Conservation (phyloP, 2,797 vertebrate species). For the Sebastes alutus region DNA sequence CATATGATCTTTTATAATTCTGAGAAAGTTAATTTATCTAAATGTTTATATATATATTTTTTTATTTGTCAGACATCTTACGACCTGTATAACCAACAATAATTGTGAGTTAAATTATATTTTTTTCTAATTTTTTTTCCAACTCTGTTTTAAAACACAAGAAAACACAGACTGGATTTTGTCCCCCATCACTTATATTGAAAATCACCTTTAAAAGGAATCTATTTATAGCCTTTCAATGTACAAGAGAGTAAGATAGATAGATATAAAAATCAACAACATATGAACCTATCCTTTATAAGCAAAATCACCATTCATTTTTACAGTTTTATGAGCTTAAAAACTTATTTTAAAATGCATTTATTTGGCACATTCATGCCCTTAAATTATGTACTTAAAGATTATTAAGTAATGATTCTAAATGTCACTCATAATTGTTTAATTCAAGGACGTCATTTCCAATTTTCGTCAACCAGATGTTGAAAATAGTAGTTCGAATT, state of each 20-base stretch:
- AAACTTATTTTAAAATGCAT: no score
- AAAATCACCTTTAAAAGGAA: no score
- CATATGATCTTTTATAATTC: background rate
- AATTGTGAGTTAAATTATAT: background rate
- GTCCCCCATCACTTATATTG: background rate
- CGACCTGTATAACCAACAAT: background rate
- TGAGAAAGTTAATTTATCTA: background rate
- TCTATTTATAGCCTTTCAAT: no score
- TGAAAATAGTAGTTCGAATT: no score
- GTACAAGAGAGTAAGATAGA: no score
- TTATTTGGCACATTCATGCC: no score
- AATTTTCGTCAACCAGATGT: no score
- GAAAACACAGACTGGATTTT: background rate
- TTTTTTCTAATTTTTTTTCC: background rate
- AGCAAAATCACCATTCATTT: background rate
- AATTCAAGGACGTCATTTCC: no score
- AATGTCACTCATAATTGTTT: background rate
- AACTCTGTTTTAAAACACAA: background rate
- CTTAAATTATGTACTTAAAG: no score
- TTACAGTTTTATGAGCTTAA: no score
- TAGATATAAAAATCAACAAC: background rate
- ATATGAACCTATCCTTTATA: background rate
- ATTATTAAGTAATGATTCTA: background rate
- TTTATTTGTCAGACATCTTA: background rate
- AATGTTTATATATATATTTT: background rate